Conservation (phyloP, 2,888 invertebrate genomes). For the Trachelus tabidus region DNA sequence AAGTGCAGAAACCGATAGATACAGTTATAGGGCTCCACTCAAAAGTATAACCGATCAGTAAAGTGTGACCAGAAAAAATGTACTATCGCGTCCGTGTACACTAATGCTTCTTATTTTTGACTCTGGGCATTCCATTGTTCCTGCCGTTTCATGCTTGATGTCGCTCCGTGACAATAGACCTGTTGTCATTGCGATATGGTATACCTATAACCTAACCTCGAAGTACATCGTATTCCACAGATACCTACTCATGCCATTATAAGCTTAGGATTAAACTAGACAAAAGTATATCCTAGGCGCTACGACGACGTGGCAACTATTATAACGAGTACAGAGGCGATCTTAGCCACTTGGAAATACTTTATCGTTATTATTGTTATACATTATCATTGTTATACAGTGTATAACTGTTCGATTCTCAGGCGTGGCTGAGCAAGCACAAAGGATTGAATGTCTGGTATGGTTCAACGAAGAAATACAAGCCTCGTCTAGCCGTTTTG, state of each 20-base stretch:
- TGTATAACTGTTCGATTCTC: constrained; percentile 29
- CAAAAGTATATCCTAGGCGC: background rate
- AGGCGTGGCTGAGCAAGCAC: constrained; percentile 58
- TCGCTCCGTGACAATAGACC: constrained; percentile 11
- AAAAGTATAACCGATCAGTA: background rate
- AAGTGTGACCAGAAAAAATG: background rate
- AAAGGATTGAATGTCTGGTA: constrained; percentile 39
- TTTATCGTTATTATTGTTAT: background rate
- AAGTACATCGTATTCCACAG: background rate
- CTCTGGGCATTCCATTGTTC: constrained; percentile 41
- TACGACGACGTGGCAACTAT: background rate
- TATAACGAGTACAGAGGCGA: background rate
- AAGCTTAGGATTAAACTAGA: background rate
- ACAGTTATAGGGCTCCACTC: background rate
- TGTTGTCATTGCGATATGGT: background rate
- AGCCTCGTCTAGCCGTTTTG: constrained; percentile 19
- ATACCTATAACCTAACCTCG: background rate
- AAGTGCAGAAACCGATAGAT: background rate
- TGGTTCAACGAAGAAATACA: constrained; percentile 39
- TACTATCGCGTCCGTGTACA: background rate
- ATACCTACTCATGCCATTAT: background rate
- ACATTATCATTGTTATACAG: background rate
- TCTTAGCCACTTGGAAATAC: background rate
- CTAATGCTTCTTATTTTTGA: background rate
- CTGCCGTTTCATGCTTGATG: constrained; percentile 47